Evolutionary conservation across 1,140 invertebrate genomes (phyloP), one percentile per base, ranked within the genome.

Genomic region (Drosophila pseudoananassae): DNA sequence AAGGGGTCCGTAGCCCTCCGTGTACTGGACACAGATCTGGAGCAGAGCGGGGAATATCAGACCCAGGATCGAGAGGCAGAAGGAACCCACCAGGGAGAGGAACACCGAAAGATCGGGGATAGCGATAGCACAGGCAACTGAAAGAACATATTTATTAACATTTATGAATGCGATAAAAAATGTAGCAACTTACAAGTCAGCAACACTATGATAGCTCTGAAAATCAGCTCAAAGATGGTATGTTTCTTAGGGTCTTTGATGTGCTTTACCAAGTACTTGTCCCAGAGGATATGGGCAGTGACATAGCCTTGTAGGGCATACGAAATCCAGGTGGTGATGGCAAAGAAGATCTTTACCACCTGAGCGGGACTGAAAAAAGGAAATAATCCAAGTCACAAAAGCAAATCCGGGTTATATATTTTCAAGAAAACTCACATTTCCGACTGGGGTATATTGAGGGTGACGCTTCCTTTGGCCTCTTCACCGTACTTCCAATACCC

Each of bases 301-400:
- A 99, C 98, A 92, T 98, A 99, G 46, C 97, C 96, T 92, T 99
- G 98, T n/a, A 99, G 92, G 2, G 96, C 96, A 92, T 98, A 98
- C 0, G 97, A 96, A 52, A 98, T 95, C 91, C 97, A 98, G 31
- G 98, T 97, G 1, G 97, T 96, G 1, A 98, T 76, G 0, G 97
- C 96, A 91, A 98, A 98, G 90, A 97, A 95, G 1, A 97, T 92
- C 80, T 96, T 95, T n/a, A 97, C 96, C 27, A 93, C 92, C 78
- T 97, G 94, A 12, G 97, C 95, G 72, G 97, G 92, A 47, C 97
- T 98, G 92, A 33, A 93, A 93, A 63, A 2, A 36, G 10, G 12
- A 36, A 2, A 1, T 0, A 46, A 23, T 2, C n/a, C 76, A 20
- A 49, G 1, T 17, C 4, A 54, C 54, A 27, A 7, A 10, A 3